These are phyloP conservation scores for Mustela erminea DNA, from an alignment of 2,797 vertebrate genomes.

Conservation along the genomic window DNA sequence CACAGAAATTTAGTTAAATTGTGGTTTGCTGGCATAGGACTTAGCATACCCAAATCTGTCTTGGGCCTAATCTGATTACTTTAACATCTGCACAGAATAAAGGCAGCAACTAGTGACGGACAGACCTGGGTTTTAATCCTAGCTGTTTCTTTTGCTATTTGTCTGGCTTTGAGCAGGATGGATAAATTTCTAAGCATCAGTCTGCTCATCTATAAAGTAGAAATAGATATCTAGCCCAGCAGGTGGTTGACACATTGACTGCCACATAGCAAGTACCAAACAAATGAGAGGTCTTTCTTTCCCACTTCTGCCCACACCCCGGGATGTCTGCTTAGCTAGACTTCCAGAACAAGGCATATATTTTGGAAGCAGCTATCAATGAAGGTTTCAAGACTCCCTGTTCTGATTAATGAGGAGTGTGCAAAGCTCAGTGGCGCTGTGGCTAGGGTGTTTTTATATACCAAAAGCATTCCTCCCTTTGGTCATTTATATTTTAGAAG, in stretches of 20 bases:
- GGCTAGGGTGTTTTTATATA: neutral
- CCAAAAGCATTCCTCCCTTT: slow-evolving; percentile 26
- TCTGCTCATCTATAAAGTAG: neutral
- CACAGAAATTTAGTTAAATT: neutral
- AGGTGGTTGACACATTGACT: neutral
- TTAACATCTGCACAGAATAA: neutral
- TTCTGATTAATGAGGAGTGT: neutral
- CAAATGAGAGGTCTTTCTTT: neutral
- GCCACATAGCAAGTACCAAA: neutral
- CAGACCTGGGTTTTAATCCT: neutral
- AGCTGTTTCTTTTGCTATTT: neutral
- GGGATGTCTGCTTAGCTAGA: neutral
- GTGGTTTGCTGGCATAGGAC: neutral
- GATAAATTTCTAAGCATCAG: neutral
- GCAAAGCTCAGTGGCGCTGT: neutral
- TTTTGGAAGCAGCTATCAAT: neutral
- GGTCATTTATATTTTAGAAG: slow-evolving; percentile 48
- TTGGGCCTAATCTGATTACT: neutral
- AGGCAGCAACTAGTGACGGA: neutral
- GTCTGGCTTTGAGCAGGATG: neutral
- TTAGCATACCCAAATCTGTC: neutral
- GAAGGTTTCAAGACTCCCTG: neutral
- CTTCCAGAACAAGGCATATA: neutral
- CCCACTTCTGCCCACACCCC: neutral
- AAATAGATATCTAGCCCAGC: neutral